Conservation (phyloP, 2,797 vertebrate genomes). For the Hypotaenidia philippensis region DNA sequence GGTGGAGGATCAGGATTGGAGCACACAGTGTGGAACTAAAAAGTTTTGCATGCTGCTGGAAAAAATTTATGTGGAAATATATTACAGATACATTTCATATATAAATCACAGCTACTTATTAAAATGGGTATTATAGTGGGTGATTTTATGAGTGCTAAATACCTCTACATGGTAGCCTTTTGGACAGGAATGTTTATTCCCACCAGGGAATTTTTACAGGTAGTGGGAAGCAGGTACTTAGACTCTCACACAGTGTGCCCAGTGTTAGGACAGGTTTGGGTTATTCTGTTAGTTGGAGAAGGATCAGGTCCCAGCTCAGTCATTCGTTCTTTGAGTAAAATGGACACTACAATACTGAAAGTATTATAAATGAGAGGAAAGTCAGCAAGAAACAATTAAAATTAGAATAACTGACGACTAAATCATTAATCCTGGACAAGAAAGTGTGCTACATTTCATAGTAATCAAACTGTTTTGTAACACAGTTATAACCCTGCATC, state of each 20-base stretch:
- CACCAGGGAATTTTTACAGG: not conserved
- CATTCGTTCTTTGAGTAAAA: not conserved
- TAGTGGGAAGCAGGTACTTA: not conserved
- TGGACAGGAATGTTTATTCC: constrained; percentile 35
- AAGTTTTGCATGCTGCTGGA: constrained; percentile 88
- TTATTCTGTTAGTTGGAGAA: not conserved
- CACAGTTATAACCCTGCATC: not conserved
- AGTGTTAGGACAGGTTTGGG: not conserved
- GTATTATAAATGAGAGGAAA: not conserved
- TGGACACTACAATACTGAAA: not conserved
- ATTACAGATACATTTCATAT: constrained; percentile 82
- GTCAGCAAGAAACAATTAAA: not conserved
- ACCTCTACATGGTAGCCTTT: constrained; percentile 52
- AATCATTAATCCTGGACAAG: not conserved
- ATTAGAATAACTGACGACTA: not conserved
- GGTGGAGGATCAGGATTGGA: constrained; percentile 88
- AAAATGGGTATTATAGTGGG: constrained; percentile 68
- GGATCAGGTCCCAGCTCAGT: not conserved
- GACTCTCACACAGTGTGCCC: not conserved
- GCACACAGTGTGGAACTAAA: constrained; percentile 91
- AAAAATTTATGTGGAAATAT: constrained; percentile 83
- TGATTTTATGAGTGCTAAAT: constrained; percentile 73
- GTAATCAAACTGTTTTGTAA: not conserved
- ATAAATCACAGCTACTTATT: constrained; percentile 83
- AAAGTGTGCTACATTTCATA: not conserved